Conservation (phyloP, 1,140 invertebrate species). For the Bombus soroeensis region DNA sequence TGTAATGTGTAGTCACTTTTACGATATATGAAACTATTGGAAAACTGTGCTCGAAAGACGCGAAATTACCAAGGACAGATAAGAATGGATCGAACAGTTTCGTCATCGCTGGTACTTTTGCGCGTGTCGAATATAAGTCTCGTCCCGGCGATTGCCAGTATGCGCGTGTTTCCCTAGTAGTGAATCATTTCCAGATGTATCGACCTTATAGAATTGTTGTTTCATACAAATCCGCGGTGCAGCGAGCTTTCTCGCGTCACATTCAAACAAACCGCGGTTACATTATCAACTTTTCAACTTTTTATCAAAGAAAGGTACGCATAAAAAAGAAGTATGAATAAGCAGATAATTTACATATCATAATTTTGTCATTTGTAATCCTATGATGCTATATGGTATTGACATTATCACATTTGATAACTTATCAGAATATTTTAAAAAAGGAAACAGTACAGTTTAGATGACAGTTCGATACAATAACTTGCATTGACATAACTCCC, state of each 20-base stretch:
- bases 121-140: slow-evolving; percentile 50
- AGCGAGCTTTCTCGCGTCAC: slow-evolving; percentile 48
- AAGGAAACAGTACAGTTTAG: neutral
- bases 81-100: slow-evolving; percentile 78
- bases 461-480: neutral
- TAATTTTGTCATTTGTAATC: neutral
- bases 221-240: slow-evolving; percentile 34
- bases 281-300: neutral
- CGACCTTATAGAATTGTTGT: neutral
- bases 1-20: slow-evolving; percentile 3
- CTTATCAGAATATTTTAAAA: neutral
- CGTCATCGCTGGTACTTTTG: slow-evolving; percentile 65
- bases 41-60: slow-evolving; percentile 41
- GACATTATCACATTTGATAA: neutral
- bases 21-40: slow-evolving; percentile 33
- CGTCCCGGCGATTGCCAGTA: slow-evolving; percentile 55
- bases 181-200: slow-evolving; percentile 54
- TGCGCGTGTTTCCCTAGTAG: slow-evolving; percentile 59
- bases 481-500: neutral
- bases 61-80: slow-evolving; percentile 75
- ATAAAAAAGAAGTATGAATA: neutral
- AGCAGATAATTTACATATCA: neutral
- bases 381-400: neutral
- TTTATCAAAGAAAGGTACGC: slow-evolving; percentile 23
- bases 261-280: slow-evolving; percentile 49